Evolutionary conservation across 2,113 vertebrate species (phyloP).

Genomic region (Ornithorhynchus anatinus): DNA sequence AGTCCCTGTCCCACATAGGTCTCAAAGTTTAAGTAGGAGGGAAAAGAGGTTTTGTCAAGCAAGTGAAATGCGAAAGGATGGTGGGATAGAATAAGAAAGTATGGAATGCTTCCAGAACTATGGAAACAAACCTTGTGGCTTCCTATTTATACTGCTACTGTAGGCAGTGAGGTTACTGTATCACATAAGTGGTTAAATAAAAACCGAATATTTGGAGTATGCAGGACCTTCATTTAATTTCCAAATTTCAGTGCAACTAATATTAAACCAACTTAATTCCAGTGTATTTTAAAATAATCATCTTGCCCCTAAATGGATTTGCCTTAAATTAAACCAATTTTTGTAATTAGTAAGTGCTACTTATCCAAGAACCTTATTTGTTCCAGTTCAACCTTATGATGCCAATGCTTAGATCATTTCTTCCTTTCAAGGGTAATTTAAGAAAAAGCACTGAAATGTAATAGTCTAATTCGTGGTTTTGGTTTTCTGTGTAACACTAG

Average conservation of each 20-base stretch:
- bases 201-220: not conserved
- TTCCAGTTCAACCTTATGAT: slow-evolving; percentile 2
- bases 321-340: not conserved
- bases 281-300: not conserved
- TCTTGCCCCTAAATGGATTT: too few relatives aligned
- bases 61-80: not conserved
- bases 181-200: too few relatives aligned
- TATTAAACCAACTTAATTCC: not conserved
- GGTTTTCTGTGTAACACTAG: slow-evolving; percentile 2
- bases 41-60: too few relatives aligned
- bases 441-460: slow-evolving; percentile 3
- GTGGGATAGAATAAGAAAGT: not conserved
- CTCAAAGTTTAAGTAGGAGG: too few relatives aligned
- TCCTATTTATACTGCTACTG: not conserved
- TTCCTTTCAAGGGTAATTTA: slow-evolving; percentile 12
- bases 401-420: not conserved
- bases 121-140: not conserved
- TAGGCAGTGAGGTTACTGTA: too few relatives aligned
- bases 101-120: not conserved
- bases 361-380: not conserved
- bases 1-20: too few relatives aligned
- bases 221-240: not conserved
- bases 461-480: slow-evolving; percentile 17
- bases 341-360: not conserved
- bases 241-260: not conserved